phyloP scores from a whole-genome alignment of 1,140 invertebrate species.

The Saxidomus purpurata region DNA sequence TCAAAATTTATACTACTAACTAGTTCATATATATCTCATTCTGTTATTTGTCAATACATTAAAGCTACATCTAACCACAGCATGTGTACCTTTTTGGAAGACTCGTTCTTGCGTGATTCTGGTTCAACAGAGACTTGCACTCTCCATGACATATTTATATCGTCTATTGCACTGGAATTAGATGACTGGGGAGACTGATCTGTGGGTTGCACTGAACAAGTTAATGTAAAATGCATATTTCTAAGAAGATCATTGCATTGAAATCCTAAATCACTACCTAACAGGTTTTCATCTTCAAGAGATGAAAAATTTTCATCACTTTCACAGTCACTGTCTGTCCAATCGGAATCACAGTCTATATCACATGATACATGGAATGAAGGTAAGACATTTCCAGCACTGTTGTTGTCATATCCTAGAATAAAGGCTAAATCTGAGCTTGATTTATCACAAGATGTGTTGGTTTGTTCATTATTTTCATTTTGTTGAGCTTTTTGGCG shows the following conservation, averaged over 20 bases:
- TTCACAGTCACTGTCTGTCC: slow-evolving; percentile 53
- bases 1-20: too few relatives aligned
- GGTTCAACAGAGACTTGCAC: slow-evolving; percentile 31
- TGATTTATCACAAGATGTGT: background rate
- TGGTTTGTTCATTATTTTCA: background rate
- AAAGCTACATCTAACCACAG: too few relatives aligned
- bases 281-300: slow-evolving; percentile 39
- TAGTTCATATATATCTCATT: too few relatives aligned
- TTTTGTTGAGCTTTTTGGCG: slow-evolving; percentile 54
- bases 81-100: slow-evolving; percentile 47
- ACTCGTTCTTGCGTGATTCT: background rate
- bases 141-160: slow-evolving; percentile 48
- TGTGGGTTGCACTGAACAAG: background rate
- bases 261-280: slow-evolving; percentile 14
- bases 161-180: slow-evolving; percentile 26
- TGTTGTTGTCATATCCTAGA: slow-evolving; percentile 21
- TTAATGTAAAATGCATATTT: background rate
- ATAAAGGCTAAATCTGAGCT: slow-evolving; percentile 33
- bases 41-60: too few relatives aligned
- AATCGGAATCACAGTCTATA: slow-evolving; percentile 56
- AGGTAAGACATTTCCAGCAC: background rate
- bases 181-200: background rate
- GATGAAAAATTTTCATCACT: slow-evolving; percentile 54
- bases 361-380: slow-evolving; percentile 43
- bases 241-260: background rate